These are phyloP conservation scores for Aplocera efformata DNA, from an alignment of 2,888 invertebrate species.

Conservation along the genomic window DNA sequence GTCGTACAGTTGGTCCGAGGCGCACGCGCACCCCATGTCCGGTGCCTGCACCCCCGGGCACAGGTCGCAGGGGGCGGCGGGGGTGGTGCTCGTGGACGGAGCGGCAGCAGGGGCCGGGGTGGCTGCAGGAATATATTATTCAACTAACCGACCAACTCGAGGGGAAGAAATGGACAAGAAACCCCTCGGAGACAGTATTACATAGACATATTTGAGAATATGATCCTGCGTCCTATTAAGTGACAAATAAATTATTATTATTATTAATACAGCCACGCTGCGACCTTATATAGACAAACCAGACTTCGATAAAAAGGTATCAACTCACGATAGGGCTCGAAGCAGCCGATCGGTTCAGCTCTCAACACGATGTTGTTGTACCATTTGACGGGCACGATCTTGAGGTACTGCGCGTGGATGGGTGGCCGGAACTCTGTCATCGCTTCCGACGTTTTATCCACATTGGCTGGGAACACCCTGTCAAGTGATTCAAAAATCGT, in stretches of 20 bases:
- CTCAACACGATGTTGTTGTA: slow-evolving; percentile 86
- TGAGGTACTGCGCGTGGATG: slow-evolving; percentile 85
- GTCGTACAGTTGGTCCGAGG: slow-evolving; percentile 83
- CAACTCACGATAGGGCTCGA: slow-evolving; percentile 82
- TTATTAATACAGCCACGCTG: too few relatives aligned
- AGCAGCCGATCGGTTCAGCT: slow-evolving; percentile 90
- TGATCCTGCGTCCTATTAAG: too few relatives aligned
- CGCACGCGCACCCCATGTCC: slow-evolving; percentile 61
- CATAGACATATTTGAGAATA: too few relatives aligned
- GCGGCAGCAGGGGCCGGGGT: slow-evolving; percentile 2
- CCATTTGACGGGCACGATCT: slow-evolving; percentile 87
- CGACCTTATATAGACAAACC: too few relatives aligned
- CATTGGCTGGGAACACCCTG: slow-evolving; percentile 86
- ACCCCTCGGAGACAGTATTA: too few relatives aligned
- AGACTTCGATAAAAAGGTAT: too few relatives aligned
- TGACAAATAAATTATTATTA: too few relatives aligned
- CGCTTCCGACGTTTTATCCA: slow-evolving; percentile 81
- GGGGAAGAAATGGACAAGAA: too few relatives aligned
- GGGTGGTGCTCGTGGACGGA: slow-evolving; percentile 1
- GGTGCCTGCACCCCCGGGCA: slow-evolving; percentile 77
- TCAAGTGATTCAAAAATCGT: not conserved
- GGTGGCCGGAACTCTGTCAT: slow-evolving; percentile 86
- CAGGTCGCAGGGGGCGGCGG: slow-evolving; percentile 46
- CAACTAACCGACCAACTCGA: too few relatives aligned
- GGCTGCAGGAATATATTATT: too few relatives aligned